Conservation (phyloP, 2,888 invertebrate genomes). For the Epinotia bilunana region DNA sequence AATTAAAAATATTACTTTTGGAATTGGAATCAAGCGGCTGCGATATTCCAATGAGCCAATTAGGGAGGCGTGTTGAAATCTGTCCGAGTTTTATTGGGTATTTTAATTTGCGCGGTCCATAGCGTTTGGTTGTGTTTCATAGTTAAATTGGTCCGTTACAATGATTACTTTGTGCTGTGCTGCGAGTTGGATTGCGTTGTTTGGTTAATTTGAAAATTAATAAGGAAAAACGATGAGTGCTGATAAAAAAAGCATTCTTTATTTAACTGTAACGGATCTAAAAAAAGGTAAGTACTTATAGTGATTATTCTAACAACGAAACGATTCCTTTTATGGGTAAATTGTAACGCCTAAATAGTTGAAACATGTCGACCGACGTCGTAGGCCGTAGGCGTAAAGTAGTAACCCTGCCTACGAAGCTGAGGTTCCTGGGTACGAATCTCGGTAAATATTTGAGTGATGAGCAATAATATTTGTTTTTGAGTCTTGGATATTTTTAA, state of each 20-base stretch:
- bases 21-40: slow-evolving; percentile 56
- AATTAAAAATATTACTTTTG: slow-evolving; percentile 45
- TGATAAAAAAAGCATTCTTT: background rate
- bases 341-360: too few relatives aligned
- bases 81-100: slow-evolving; percentile 57
- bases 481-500: too few relatives aligned
- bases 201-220: slow-evolving; percentile 12
- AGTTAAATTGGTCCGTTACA: slow-evolving; percentile 63
- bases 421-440: too few relatives aligned
- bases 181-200: slow-evolving; percentile 28
- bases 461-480: too few relatives aligned
- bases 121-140: slow-evolving; percentile 56
- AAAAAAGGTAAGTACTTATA: too few relatives aligned
- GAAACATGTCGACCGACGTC: too few relatives aligned
- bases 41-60: slow-evolving; percentile 65
- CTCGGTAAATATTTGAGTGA: too few relatives aligned
- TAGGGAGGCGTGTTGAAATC: slow-evolving; percentile 69
- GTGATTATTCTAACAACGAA: too few relatives aligned
- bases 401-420: too few relatives aligned
- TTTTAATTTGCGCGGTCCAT: slow-evolving; percentile 62
- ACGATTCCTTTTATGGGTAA: too few relatives aligned
- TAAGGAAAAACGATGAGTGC: background rate
- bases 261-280: too few relatives aligned
- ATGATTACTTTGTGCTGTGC: slow-evolving; percentile 59
- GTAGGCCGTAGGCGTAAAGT: too few relatives aligned